Percentiles rank a stretch among this genome's conserved stretches.
Conservation (phyloP, 2,888 invertebrate genomes). For the Eupithecia tripunctaria region DNA sequence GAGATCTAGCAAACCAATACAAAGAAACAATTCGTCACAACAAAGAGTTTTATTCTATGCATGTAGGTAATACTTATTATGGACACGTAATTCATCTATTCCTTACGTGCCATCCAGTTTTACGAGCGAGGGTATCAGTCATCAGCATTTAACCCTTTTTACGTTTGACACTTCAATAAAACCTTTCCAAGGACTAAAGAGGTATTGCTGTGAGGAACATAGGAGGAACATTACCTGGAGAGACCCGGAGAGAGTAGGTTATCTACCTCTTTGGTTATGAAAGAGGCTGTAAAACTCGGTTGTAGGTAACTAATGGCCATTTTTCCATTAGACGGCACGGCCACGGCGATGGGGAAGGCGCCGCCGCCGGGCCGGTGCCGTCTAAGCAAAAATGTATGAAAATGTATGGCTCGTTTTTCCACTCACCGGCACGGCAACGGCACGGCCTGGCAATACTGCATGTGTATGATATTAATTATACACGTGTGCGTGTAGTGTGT, state of each 20-base stretch:
- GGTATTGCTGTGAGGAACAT: background rate
- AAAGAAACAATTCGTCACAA: background rate
- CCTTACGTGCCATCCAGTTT: conserved; percentile 25
- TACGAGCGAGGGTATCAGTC: conserved; percentile 27
- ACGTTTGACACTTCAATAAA: conserved; percentile 17
- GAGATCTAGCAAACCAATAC: background rate
- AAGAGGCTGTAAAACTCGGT: background rate
- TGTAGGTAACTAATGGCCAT: no score
- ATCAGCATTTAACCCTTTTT: conserved; percentile 31
- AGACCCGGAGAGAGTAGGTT: background rate
- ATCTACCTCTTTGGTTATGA: background rate
- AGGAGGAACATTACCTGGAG: background rate
- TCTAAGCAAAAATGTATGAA: no score
- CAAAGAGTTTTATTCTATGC: background rate
- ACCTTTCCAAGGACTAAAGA: conserved; percentile 8
- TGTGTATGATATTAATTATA: no score
- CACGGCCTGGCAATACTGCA: no score
- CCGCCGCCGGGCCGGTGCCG: no score
- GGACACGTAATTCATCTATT: conserved; percentile 38
- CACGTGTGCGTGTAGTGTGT: no score
- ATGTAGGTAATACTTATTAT: background rate
- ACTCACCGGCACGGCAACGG: no score
- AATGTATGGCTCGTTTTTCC: no score
- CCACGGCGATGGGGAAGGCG: no score
- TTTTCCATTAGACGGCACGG: no score